Evolutionary conservation across 2,888 invertebrate species (phyloP).

Genomic region (Colletes collaris): DNA sequence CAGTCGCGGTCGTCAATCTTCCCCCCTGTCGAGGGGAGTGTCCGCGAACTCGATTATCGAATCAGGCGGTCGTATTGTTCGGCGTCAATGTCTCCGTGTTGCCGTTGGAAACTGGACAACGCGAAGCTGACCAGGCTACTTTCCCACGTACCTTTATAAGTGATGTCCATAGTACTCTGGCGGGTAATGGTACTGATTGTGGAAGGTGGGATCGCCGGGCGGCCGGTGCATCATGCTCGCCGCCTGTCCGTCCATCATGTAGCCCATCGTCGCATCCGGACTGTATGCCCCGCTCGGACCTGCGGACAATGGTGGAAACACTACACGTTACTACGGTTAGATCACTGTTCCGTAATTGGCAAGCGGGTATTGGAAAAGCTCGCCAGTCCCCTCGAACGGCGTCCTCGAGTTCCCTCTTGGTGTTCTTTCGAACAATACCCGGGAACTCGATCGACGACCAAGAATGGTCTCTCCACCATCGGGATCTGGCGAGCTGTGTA

Average conservation of each 20-base stretch:
- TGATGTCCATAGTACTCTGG: conserved; percentile 97
- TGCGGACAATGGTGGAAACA: conserved; percentile 94
- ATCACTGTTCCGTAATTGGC: conserved; percentile 84
- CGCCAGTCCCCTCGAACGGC: conserved; percentile 54
- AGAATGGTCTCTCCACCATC: conserved; percentile 17
- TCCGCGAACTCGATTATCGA: conserved; percentile 14
- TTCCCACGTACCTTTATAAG: conserved; percentile 86
- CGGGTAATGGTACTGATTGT: conserved; percentile 96
- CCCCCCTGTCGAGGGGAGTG: too few species aligned
- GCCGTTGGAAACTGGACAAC: background rate
- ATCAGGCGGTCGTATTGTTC: background rate
- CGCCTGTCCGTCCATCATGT: conserved; percentile 98
- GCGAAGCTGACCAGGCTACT: conserved; percentile 16
- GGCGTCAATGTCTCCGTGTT: background rate
- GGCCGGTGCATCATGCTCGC: conserved; percentile 97
- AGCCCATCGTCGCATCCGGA: conserved; percentile 97
- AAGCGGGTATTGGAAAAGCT: conserved; percentile 77
- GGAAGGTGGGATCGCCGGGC: conserved; percentile 96
- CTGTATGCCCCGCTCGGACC: conserved; percentile 98
- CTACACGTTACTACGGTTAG: conserved; percentile 87
- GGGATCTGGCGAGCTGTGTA: conserved; percentile 57
- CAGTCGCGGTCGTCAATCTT: too few species aligned
- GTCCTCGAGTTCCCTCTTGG: conserved; percentile 42
- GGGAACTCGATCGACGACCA: conserved; percentile 27
- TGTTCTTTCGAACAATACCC: conserved; percentile 33